Conservation (phyloP, 2,888 invertebrate genomes). For the Polydrusus cervinus region DNA sequence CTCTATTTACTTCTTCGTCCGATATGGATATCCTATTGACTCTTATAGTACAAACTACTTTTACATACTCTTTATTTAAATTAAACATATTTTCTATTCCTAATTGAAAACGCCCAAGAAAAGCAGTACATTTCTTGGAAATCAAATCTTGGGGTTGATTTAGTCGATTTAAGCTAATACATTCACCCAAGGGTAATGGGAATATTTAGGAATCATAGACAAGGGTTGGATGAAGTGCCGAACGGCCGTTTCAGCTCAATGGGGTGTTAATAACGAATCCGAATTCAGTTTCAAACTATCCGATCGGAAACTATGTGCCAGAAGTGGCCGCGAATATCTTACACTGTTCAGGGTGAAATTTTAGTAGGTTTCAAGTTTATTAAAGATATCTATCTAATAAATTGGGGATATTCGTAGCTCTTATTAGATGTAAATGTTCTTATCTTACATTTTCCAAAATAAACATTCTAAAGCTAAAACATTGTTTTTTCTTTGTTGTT, state of each 20-base stretch:
- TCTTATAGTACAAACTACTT: too few relatives aligned
- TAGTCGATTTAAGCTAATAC: constrained; percentile 38
- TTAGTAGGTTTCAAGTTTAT: constrained; percentile 26
- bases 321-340: constrained; percentile 44
- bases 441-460: too few relatives aligned
- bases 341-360: constrained; percentile 29
- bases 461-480: too few relatives aligned
- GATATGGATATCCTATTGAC: too few relatives aligned
- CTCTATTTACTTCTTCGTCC: too few relatives aligned
- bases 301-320: constrained; percentile 63
- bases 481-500: too few relatives aligned
- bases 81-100: too few relatives aligned
- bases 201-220: constrained; percentile 43
- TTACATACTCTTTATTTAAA: too few relatives aligned
- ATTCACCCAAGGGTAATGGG: constrained; percentile 30
- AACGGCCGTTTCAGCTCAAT: constrained; percentile 63
- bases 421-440: too few relatives aligned
- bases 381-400: not conserved
- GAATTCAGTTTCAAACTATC: constrained; percentile 70
- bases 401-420: too few relatives aligned
- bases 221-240: constrained; percentile 41
- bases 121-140: constrained; percentile 23
- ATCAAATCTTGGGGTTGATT: constrained; percentile 35
- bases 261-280: constrained; percentile 70
- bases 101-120: not conserved